A percentile compares a stretch with the other conserved stretches of the same genome.
Evolutionary conservation across 1,140 invertebrate genomes (phyloP).

Genomic region (Solenopsis invicta): DNA sequence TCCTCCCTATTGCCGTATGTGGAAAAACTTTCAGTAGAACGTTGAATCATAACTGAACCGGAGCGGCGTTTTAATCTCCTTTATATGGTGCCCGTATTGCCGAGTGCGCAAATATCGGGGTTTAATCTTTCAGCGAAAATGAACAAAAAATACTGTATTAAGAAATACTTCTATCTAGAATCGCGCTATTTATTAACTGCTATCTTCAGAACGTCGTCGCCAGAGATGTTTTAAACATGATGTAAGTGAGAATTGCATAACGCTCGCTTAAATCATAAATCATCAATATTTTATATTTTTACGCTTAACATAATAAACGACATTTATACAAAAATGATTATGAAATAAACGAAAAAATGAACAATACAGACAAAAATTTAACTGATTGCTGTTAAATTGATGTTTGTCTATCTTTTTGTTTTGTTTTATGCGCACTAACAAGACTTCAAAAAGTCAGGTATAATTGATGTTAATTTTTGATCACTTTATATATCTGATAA

Average conservation of each 20-base stretch:
- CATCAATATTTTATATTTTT: too few relatives aligned
- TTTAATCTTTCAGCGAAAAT: conserved; percentile 28
- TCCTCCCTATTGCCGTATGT: conserved; percentile 38
- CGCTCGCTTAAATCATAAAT: too few relatives aligned
- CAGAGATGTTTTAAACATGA: background rate
- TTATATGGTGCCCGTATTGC: conserved; percentile 20
- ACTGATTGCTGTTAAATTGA: too few relatives aligned
- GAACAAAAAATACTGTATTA: background rate
- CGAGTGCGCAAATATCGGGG: background rate
- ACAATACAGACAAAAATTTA: too few relatives aligned
- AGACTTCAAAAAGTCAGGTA: too few relatives aligned
- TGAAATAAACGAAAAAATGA: too few relatives aligned
- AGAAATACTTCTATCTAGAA: background rate
- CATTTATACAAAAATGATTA: too few relatives aligned
- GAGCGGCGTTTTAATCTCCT: conserved; percentile 31
- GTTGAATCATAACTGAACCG: conserved; percentile 1
- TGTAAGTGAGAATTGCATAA: background rate
- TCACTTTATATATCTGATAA: too few relatives aligned
- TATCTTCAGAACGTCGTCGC: background rate
- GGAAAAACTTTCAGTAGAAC: conserved; percentile 37
- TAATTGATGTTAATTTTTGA: too few relatives aligned
- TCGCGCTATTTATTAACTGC: background rate
- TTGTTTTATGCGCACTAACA: too few relatives aligned
- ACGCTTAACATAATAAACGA: too few relatives aligned
- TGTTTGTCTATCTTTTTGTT: too few relatives aligned